Conservation (phyloP, 2,113 vertebrate genomes). For the Lanius ludovicianus region DNA sequence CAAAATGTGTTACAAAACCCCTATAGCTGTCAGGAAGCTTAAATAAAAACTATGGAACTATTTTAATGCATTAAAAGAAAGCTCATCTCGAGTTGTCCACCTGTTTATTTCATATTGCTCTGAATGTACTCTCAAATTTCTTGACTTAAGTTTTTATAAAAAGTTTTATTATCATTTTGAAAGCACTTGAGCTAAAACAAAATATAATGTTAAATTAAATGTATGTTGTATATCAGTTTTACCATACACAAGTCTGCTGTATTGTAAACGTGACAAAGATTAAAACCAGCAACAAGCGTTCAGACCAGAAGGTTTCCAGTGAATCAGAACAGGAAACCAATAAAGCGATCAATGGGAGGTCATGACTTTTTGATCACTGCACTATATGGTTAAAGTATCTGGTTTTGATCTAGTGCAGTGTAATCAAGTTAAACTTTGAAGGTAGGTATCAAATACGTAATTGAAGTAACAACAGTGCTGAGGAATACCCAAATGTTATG, state of each 20-base stretch:
- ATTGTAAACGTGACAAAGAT: conserved; percentile 73
- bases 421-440: conserved; percentile 62
- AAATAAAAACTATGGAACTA: background rate
- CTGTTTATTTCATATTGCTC: conserved; percentile 1
- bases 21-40: background rate
- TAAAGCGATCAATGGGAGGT: conserved; percentile 74
- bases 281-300: conserved; percentile 64
- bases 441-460: conserved; percentile 57
- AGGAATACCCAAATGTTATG: conserved; percentile 2
- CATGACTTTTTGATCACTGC: conserved; percentile 75
- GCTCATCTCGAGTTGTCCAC: background rate
- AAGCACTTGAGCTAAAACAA: conserved; percentile 25
- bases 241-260: conserved; percentile 21
- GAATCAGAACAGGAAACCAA: conserved; percentile 84
- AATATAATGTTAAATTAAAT: conserved; percentile 37
- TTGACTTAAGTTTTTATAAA: background rate
- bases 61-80: background rate
- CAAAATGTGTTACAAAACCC: background rate
- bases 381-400: conserved; percentile 46
- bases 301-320: conserved; percentile 77
- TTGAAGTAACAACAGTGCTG: conserved; percentile 39
- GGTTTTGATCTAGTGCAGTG: conserved; percentile 59
- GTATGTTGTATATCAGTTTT: conserved; percentile 24
- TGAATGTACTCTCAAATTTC: background rate
- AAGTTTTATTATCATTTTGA: conserved; percentile 18